Conservation (phyloP, 2,113 vertebrate genomes). For the Reinhardtius hippoglossoides region DNA sequence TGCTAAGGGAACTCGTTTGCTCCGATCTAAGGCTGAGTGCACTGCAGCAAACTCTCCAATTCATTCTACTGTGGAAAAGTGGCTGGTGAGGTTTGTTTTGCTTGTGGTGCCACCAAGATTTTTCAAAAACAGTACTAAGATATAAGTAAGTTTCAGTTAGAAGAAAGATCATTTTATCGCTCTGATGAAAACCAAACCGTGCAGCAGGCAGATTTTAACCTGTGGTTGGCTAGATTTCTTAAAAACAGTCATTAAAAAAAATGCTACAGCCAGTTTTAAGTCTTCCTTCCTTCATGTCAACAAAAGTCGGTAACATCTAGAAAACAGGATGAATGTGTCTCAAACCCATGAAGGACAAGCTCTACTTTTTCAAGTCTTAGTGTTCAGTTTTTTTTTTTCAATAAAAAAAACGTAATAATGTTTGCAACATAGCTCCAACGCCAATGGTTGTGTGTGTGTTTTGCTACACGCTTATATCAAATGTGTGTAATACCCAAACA, state of each 20-base stretch:
- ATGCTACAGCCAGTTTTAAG: constrained; percentile 5
- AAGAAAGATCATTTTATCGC: constrained; percentile 15
- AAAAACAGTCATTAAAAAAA: constrained; percentile 16
- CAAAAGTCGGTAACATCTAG: constrained; percentile 22
- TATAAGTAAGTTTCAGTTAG: not conserved
- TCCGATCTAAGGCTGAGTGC: not conserved
- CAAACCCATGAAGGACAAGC: not conserved
- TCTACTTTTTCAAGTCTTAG: constrained; percentile 33
- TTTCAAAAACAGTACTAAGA: constrained; percentile 12
- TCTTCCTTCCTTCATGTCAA: not conserved
- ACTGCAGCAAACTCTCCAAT: not conserved
- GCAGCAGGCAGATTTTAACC: not conserved
- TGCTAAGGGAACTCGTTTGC: constrained; percentile 13
- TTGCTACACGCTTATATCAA: constrained; percentile 31
- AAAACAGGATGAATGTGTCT: constrained; percentile 13
- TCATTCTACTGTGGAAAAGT: constrained; percentile 16
- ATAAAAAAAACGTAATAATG: constrained; percentile 8
- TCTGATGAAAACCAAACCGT: constrained; percentile 9
- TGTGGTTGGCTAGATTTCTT: not conserved
- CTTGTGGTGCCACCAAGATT: constrained; percentile 9
- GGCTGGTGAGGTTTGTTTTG: constrained; percentile 34
- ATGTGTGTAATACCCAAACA: constrained; percentile 19
- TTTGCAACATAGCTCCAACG: constrained; percentile 30
- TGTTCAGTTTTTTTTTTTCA: constrained; percentile 29
- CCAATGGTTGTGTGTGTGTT: constrained; percentile 35